phyloP scores from a whole-genome alignment of 2,113 vertebrate species.

The Coptodon bakossiorum region DNA sequence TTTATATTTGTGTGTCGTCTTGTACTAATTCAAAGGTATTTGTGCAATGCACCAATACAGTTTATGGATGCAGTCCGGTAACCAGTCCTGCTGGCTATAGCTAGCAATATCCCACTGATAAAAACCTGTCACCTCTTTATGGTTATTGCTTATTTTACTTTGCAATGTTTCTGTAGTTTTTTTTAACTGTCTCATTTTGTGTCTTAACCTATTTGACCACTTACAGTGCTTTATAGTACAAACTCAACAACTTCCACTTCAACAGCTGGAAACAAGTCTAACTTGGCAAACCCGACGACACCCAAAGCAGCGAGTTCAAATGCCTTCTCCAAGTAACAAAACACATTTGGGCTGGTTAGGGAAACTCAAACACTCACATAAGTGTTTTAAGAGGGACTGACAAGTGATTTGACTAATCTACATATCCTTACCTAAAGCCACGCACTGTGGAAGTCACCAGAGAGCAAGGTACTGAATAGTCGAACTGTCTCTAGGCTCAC shows the following conservation, averaged over 20 bases:
- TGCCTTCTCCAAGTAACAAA: neutral
- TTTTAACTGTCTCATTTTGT: neutral
- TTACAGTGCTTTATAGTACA: neutral
- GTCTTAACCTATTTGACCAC: neutral
- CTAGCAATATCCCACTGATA: neutral
- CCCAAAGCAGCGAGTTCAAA: neutral
- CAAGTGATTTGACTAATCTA: neutral
- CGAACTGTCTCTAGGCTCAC: neutral
- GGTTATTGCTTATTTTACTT: neutral
- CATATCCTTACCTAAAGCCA: neutral
- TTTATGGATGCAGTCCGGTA: neutral
- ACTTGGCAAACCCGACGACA: neutral
- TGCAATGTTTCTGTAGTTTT: neutral
- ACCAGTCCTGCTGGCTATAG: neutral
- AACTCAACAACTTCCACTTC: neutral
- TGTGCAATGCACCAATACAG: neutral
- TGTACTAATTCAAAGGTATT: neutral
- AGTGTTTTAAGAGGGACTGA: neutral
- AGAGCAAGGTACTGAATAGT: neutral
- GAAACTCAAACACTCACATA: neutral
- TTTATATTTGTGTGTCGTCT: neutral
- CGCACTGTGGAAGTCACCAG: neutral
- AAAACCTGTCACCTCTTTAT: neutral
- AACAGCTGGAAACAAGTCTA: neutral
- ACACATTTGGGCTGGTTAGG: neutral